Evolutionary conservation across 2,113 vertebrate genomes (phyloP).

Genomic region (Cyanistes caeruleus): DNA sequence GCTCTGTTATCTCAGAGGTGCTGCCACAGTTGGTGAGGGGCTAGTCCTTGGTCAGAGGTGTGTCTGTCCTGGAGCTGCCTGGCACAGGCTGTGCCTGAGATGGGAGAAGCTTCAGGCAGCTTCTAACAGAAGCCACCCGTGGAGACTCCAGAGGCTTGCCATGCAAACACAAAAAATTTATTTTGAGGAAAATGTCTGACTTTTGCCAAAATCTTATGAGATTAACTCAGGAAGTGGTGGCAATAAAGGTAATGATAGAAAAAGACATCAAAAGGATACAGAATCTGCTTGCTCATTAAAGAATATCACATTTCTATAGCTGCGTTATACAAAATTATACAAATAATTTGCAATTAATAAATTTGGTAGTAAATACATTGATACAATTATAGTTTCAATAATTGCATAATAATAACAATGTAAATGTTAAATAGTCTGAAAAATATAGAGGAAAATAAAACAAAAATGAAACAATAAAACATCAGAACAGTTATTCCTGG

Average conservation of each 20-base stretch:
- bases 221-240: background rate
- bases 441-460: background rate
- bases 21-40: background rate
- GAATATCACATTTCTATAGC: background rate
- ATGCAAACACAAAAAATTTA: background rate
- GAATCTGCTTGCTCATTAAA: background rate
- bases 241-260: background rate
- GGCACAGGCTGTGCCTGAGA: background rate
- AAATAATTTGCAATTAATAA: background rate
- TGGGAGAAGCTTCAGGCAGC: background rate
- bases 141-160: background rate
- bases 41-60: rapidly evolving
- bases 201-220: background rate
- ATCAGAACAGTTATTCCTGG: background rate
- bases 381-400: background rate
- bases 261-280: background rate
- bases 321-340: background rate
- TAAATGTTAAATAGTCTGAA: background rate
- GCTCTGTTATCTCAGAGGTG: background rate
- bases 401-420: background rate
- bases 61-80: background rate
- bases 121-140: background rate
- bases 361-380: background rate
- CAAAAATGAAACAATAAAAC: background rate
- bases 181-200: background rate